These are phyloP conservation scores for Acleris cristana DNA, from an alignment of 2,888 invertebrate species.

Conservation along the genomic window DNA sequence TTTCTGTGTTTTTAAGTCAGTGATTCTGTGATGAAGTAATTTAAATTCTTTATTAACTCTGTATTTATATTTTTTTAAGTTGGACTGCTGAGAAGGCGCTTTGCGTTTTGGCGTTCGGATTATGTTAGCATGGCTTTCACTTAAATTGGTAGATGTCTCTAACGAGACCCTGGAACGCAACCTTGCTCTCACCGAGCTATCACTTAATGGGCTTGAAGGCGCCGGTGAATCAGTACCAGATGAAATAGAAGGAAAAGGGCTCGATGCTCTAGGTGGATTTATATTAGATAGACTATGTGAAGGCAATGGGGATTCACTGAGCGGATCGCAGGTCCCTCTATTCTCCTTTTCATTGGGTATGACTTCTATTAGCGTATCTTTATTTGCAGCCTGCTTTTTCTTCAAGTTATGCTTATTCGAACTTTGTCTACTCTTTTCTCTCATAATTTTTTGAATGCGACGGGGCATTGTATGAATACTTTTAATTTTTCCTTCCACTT, in stretches of 20 bases:
- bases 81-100: too few relatives aligned
- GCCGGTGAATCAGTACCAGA: neutral
- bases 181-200: neutral
- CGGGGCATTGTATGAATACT: neutral
- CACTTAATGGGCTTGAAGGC: conserved; percentile 2
- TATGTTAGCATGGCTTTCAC: too few relatives aligned
- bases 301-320: neutral
- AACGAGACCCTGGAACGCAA: too few relatives aligned
- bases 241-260: neutral
- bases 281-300: neutral
- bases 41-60: neutral
- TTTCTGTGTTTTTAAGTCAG: too few relatives aligned
- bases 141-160: too few relatives aligned
- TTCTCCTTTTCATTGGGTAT: neutral
- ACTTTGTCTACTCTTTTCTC: conserved; percentile 3
- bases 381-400: neutral
- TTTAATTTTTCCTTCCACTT: neutral
- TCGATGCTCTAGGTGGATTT: neutral
- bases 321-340: neutral
- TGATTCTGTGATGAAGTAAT: neutral
- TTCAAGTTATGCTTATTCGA: neutral
- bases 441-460: neutral
- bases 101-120: too few relatives aligned
- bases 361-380: neutral
- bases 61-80: too few relatives aligned